Base-by-base conservation (phyloP, 1,140 invertebrate genomes). In the Philotrypesis tridentata region DNA sequence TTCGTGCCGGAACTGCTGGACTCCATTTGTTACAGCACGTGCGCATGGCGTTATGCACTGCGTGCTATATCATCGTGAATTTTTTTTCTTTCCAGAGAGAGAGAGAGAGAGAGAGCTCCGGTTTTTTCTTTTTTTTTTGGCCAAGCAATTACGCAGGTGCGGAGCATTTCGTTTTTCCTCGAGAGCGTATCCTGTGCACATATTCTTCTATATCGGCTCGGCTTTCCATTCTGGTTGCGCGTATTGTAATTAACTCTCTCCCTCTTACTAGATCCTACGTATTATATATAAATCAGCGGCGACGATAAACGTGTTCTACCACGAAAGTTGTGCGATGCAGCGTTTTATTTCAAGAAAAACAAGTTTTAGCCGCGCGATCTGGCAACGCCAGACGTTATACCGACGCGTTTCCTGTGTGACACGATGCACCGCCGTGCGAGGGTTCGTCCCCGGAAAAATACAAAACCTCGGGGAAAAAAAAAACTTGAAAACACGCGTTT, bases 1-100 rank as follows among this genome's bases (percentile, higher is more conserved):
- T 79, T 79, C 37, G 70, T 73, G 9, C 33, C 21, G 33, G 9
- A 14, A 6, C 29, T 65, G 11, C 23, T 65, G 37, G 27, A 60
- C 68, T 71, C 25, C 37, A 71, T 79, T 79, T 55, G 37, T 78
- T 70, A 61, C 48, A 27, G 40, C 27, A 21, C 11, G 23, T 78
- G 17, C 27, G n/a, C 31, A n/a, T 37, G 12, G n/a, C n/a, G n/a
- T 61, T 73, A 48, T 55, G 63, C 23, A 70, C 12, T 25, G 25
- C 23, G 31, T 67, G 63, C 23, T 40, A 29, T 25, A 75, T 37
- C 55, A 63, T 63, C 29, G 55, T n/a, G n/a, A 31, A n/a, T 40
- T 37, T 61, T 37, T 61, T 75, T 25, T 63, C 55, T 63, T 33
- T 33, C 55, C 4, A 55, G 23, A 73, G 48, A 55, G 17, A 55